These are phyloP conservation scores for Oreochromis tanganicae DNA, from an alignment of 2,113 vertebrate genomes.

Conservation along the genomic window DNA sequence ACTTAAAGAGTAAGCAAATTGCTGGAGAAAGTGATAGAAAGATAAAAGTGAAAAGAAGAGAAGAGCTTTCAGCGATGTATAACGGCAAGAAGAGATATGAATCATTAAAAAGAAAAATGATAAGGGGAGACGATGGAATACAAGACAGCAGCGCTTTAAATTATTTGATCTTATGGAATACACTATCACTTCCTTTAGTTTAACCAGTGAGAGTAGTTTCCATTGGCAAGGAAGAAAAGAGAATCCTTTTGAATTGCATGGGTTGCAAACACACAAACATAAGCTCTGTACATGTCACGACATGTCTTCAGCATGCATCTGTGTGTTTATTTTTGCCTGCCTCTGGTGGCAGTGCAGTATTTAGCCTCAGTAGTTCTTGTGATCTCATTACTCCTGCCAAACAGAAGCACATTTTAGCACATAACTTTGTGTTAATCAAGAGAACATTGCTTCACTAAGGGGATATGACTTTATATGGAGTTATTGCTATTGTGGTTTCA, in stretches of 20 bases:
- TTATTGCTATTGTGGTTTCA: not conserved
- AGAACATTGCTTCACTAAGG: not conserved
- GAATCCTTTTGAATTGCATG: not conserved
- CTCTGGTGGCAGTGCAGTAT: not conserved
- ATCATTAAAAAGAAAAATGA: not conserved
- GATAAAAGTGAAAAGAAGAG: not conserved
- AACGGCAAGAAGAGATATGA: not conserved
- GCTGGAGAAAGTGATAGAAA: not conserved
- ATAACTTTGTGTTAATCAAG: not conserved
- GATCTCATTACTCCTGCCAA: not conserved
- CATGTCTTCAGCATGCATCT: conserved; percentile 11
- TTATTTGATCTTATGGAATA: not conserved
- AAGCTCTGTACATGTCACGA: not conserved
- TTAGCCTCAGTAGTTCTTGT: not conserved
- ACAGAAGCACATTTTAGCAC: not conserved
- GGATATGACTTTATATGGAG: not conserved
- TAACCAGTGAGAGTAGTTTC: not conserved
- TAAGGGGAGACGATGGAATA: not conserved
- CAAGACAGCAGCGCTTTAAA: not conserved
- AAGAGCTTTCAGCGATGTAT: not conserved
- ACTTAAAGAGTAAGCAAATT: not conserved
- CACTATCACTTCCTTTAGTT: not conserved
- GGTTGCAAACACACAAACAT: not conserved
- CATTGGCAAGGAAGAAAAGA: not conserved
- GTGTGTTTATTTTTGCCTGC: not conserved